A percentile compares a stretch with the other conserved stretches of the same genome.
Conservation (phyloP, 2,888 invertebrate species). For the Nebria salina region DNA sequence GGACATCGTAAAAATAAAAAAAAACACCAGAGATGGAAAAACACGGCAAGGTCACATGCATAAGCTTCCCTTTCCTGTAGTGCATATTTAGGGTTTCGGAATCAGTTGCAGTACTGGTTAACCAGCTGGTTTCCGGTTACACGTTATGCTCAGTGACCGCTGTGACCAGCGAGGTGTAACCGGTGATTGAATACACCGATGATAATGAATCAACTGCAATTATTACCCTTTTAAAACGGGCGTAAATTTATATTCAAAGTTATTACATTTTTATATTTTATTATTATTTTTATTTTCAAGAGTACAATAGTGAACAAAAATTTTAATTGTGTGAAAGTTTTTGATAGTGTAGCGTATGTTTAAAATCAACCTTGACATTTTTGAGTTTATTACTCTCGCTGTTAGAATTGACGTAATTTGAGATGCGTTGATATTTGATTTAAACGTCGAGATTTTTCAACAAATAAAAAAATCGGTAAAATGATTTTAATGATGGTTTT, state of each 20-base stretch:
- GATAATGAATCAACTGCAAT: no score
- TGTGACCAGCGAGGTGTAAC: neutral
- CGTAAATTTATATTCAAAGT: no score
- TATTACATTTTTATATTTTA: no score
- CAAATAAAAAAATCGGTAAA: neutral
- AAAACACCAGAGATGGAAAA: neutral
- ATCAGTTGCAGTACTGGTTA: neutral
- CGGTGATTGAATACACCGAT: neutral
- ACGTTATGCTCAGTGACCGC: conserved; percentile 1
- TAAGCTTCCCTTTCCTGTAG: neutral
- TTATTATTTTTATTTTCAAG: no score
- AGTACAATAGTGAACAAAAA: no score
- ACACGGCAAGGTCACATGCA: neutral
- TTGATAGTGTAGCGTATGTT: no score
- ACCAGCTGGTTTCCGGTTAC: conserved; percentile 22
- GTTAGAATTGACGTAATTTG: no score
- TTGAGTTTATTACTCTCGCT: conserved; percentile 23
- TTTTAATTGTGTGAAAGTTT: no score
- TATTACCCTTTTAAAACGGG: neutral
- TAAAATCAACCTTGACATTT: conserved; percentile 26
- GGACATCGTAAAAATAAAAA: neutral
- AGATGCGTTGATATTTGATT: no score
- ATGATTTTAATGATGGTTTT: no score
- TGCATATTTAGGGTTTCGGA: neutral
- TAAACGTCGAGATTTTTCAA: neutral